Percentiles rank a stretch among this genome's conserved stretches.
Conservation (phyloP, 1,140 invertebrate genomes). For the Drosophila bipectinata region DNA sequence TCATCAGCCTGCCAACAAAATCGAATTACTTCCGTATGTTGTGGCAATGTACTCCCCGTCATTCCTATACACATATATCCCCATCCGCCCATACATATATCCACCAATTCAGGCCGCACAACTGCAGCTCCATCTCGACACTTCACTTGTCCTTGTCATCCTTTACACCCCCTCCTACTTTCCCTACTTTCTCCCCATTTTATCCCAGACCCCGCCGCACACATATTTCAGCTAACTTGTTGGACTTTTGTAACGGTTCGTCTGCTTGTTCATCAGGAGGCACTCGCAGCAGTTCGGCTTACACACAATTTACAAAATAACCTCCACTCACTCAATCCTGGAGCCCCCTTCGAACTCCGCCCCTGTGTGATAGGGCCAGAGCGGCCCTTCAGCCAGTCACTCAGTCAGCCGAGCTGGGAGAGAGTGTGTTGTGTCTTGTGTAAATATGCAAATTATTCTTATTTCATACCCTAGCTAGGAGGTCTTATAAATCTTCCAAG, state of each 20-base stretch:
- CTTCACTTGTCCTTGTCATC: conserved; percentile 58
- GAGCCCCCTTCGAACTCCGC: not conserved
- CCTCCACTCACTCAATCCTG: conserved; percentile 45
- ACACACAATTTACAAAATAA: conserved; percentile 77
- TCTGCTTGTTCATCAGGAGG: conserved; percentile 51
- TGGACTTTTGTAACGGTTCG: conserved; percentile 68
- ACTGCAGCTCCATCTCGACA: conserved; percentile 47
- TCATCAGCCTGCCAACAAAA: conserved; percentile 67
- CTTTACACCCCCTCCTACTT: conserved; percentile 22
- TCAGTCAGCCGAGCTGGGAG: conserved; percentile 26
- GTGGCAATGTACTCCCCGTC: conserved; percentile 39
- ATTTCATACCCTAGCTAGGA: conserved; percentile 23
- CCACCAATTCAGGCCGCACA: conserved; percentile 47
- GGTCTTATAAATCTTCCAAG: not conserved
- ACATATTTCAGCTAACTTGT: conserved; percentile 56
- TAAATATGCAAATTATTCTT: conserved; percentile 73
- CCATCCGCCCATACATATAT: conserved; percentile 13
- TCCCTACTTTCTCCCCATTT: conserved; percentile 1
- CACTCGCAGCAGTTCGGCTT: conserved; percentile 70
- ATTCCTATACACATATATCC: conserved; percentile 25
- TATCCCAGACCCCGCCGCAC: conserved; percentile 6
- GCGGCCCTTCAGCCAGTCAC: conserved; percentile 31
- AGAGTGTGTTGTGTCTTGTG: conserved; percentile 75
- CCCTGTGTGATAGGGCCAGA: conserved; percentile 6
- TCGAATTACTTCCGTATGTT: conserved; percentile 79